These are phyloP conservation scores for Drymodes brunneopygia DNA, from an alignment of 2,113 vertebrate species.

Conservation along the genomic window DNA sequence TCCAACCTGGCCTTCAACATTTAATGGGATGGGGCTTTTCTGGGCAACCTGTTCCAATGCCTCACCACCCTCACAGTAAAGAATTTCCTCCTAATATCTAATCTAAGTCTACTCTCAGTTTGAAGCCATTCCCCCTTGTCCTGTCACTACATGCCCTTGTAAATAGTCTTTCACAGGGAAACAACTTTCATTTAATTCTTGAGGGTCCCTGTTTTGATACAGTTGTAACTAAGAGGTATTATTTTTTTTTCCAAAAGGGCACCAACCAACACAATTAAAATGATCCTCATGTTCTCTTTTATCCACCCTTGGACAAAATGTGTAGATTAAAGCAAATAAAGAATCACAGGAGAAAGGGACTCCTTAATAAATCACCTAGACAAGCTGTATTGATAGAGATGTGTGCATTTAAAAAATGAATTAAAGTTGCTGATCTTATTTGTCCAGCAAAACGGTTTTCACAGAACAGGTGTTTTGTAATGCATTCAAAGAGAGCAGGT, in stretches of 20 bases:
- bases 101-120: neutral
- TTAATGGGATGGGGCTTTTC: neutral
- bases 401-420: neutral
- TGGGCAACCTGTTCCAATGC: neutral
- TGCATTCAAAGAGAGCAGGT: neutral
- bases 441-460: neutral
- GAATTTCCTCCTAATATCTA: neutral
- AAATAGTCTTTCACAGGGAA: neutral
- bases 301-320: neutral
- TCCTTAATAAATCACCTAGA: neutral
- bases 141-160: neutral
- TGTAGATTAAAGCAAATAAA: neutral
- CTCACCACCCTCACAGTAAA: neutral
- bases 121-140: neutral
- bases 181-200: neutral
- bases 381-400: neutral
- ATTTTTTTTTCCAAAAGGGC: neutral
- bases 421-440: neutral
- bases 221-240: neutral
- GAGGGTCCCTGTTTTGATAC: neutral
- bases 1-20: neutral
- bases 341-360: neutral
- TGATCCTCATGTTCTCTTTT: neutral
- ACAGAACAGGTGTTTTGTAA: neutral
- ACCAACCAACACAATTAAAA: neutral